Evolutionary conservation across 2,797 vertebrate species (phyloP), one percentile per base, ranked within the genome.

Genomic region (Coilia nasus): DNA sequence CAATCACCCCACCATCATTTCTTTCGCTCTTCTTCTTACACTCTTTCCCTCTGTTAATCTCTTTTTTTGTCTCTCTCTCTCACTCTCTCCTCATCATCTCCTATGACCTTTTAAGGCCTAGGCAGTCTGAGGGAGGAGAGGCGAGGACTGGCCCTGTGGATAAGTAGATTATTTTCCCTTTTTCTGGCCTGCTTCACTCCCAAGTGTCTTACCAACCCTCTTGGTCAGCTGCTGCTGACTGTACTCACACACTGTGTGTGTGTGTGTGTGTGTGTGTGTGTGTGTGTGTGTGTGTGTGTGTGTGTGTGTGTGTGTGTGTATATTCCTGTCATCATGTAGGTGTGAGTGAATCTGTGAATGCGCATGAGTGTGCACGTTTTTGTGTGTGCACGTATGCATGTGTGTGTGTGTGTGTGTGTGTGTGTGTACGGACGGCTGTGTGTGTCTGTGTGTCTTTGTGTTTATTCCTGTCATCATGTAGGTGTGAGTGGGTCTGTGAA

Each of bases 61-160:
- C 60, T 64, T 17, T n/a, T 3, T 64, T 21, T 12, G 21, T 12
- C 62, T 67, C 28, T 67, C n/a, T 64, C n/a, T 64, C 62, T 64
- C 62, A n/a, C 62, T 28, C 62, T 64, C 23, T 25, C 64, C 84
- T 64, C 54, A 59, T 83, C 59, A n/a, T 41, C 67, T 41, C 14
- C 3, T 75, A 41, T 75, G 67, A 78, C 71, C 71, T 78, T 78
- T 78, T 78, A 78, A 44, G 71, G 71, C 31, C 71, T 44, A 17
- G 31, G 35, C 67, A 35, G 31, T 35, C 28, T 19, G 67, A 1
- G 23, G 25, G 71, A 35, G 35, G 71, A 44, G 71, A 41, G 71
- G 15, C 6, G 67, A 35, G 28, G 71, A 21, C 17, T 19, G 71
- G 71, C 15, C 35, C 71, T 78, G 71, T 78, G 71, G 71, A 78